Conservation (phyloP, 2,113 vertebrate genomes). For the Coracopsis vasa region DNA sequence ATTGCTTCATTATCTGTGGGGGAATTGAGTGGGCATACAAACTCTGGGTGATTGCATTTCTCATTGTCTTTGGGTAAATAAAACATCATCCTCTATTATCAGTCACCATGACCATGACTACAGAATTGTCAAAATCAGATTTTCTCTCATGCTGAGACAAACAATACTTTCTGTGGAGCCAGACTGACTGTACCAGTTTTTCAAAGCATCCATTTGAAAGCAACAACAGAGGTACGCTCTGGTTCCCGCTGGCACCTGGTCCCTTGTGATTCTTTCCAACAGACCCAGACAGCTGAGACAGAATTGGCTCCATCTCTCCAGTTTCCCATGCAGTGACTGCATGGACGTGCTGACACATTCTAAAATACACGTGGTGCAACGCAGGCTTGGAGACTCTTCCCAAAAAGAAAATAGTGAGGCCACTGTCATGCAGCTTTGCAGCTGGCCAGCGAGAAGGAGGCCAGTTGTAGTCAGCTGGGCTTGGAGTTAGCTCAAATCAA, state of each 20-base stretch:
- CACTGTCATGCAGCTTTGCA: neutral
- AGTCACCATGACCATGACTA: neutral
- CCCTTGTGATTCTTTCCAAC: neutral
- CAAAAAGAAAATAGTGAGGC: neutral
- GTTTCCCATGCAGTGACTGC: neutral
- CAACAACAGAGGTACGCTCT: neutral
- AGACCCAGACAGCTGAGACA: neutral
- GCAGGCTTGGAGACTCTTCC: neutral
- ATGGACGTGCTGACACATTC: fast-evolving
- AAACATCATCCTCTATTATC: neutral
- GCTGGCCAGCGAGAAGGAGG: neutral
- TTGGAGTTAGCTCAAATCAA: neutral
- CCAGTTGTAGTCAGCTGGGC: neutral
- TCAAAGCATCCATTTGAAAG: neutral
- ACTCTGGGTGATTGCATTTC: neutral
- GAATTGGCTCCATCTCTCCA: neutral
- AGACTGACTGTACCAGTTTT: neutral
- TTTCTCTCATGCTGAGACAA: neutral
- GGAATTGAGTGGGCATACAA: neutral
- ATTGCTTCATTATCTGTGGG: neutral
- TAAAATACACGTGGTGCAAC: neutral
- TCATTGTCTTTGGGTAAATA: neutral
- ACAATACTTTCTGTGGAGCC: neutral
- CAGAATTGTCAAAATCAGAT: neutral
- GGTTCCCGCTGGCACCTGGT: neutral